phyloP scores from a whole-genome alignment of 2,113 vertebrate genomes.

The Macquaria australasica region DNA sequence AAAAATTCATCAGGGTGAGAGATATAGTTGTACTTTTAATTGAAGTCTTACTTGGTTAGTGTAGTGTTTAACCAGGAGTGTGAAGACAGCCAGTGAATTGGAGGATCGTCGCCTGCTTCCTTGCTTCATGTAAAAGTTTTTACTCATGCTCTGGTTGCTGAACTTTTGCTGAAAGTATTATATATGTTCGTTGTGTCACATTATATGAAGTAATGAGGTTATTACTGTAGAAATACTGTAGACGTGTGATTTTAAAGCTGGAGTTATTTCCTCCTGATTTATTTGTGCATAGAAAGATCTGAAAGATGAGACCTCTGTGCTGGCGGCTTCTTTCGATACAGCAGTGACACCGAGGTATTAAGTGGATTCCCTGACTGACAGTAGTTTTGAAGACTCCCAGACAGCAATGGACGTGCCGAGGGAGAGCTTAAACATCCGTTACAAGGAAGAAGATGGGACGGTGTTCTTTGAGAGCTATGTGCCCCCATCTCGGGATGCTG shows the following conservation, averaged over 20 bases:
- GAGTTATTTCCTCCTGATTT: constrained; percentile 5
- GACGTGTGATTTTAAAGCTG: neutral
- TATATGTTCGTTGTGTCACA: neutral
- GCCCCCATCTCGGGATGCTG: constrained; percentile 88
- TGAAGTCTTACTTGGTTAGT: neutral
- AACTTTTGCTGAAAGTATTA: neutral
- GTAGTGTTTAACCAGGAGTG: neutral
- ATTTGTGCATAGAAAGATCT: neutral
- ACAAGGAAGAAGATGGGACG: constrained; percentile 70
- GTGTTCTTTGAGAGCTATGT: constrained; percentile 88
- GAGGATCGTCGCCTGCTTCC: neutral
- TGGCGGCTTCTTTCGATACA: neutral
- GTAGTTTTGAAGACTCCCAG: constrained; percentile 1
- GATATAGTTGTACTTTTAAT: neutral
- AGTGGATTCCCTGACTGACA: constrained; percentile 43
- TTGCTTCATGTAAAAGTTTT: constrained; percentile 15
- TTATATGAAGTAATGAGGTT: neutral
- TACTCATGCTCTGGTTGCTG: neutral
- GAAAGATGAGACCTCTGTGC: constrained; percentile 17
- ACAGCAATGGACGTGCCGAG: constrained; percentile 43
- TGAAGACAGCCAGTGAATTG: neutral
- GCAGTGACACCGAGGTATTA: constrained; percentile 32
- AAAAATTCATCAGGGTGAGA: constrained; percentile 15
- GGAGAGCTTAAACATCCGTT: constrained; percentile 35
- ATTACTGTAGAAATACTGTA: neutral